Conservation (phyloP, 2,888 invertebrate species). For the Sympetrum striolatum region DNA sequence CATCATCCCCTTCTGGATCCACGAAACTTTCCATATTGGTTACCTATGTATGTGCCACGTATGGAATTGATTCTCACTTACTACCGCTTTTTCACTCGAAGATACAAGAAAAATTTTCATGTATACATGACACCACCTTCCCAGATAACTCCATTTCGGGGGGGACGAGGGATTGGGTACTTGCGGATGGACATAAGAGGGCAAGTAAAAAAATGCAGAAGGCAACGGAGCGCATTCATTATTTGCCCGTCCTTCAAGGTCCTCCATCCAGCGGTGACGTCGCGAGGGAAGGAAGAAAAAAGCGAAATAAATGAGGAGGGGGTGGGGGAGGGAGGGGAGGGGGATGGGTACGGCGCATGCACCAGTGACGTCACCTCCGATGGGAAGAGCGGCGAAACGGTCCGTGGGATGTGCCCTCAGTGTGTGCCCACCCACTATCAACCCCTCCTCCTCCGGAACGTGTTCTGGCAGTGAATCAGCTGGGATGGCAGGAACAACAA, state of each 20-base stretch:
- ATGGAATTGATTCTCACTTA: too few species aligned
- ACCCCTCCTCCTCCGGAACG: neutral
- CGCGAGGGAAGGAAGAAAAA: neutral
- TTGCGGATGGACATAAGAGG: neutral
- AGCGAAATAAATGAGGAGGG: neutral
- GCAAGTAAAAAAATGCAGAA: neutral
- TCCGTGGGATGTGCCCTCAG: neutral
- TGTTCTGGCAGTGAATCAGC: neutral
- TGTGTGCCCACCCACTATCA: neutral
- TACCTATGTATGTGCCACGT: too few species aligned
- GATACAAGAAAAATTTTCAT: too few species aligned
- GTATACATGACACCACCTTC: too few species aligned
- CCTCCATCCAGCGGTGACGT: neutral
- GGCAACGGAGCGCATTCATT: neutral
- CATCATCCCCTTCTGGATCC: too few species aligned
- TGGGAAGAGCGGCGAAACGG: neutral
- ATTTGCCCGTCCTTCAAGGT: neutral
- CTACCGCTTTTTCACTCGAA: too few species aligned
- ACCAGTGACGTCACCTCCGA: neutral
- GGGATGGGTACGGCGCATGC: neutral
- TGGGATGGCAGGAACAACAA: neutral
- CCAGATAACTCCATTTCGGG: too few species aligned
- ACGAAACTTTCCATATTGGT: too few species aligned
- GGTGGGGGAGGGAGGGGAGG: neutral
- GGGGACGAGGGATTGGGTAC: too few species aligned